Base-by-base conservation (phyloP, 2,888 invertebrate species). In the Teinopalpus imperialis region DNA sequence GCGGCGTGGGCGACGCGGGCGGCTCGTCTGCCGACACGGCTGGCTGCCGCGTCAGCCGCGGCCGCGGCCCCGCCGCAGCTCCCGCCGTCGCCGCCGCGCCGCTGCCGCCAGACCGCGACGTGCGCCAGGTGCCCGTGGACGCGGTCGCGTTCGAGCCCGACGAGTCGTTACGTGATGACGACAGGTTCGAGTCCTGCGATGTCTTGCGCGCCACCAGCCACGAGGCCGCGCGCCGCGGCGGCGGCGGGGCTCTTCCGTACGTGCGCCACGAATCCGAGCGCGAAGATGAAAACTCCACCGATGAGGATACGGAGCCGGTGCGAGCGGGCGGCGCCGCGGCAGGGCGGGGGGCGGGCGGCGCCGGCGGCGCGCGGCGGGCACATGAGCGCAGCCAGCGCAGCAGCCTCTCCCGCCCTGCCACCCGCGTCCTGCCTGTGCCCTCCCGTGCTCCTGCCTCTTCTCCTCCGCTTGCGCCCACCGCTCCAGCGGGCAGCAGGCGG, bases 181-280 rank as follows among this genome's bases (percentile, higher is more conserved):
- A 96, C 55, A 97, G 83, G 79, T 96, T 97, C 2, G 97, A 97
- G 73, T 97, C 97, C 75, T 97, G 97, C 6, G 96, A 96, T 0
- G 97, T 95, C 81, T 97, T 97, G 40, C 97, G 90, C n/a, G 96
- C 95, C 14, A 97, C 94, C 49, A 96, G 87, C 97, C 97, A 97
- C 0, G 96, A 95, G 0, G 96, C 94, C 34, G 96, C 94, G 54
- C 96, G 90, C 41, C 96, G 90, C 65, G 95, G 93, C 0, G 94
- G 94, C 0, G 96, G 95, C 42, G 96, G 94, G 35, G 94, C 92
- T 58, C 95, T 95, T 20, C 92, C 92, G 96, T 97, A 50, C 95
- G 90, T 2, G 94, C 95, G 44, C 95, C 94, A 62, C 18, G 62
- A 62, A 49, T 62, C 62, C 7, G 62, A 27, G 95, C 93, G 53